These are phyloP conservation scores for Aphidius colemani DNA, from an alignment of 2,888 invertebrate species.

Conservation along the genomic window DNA sequence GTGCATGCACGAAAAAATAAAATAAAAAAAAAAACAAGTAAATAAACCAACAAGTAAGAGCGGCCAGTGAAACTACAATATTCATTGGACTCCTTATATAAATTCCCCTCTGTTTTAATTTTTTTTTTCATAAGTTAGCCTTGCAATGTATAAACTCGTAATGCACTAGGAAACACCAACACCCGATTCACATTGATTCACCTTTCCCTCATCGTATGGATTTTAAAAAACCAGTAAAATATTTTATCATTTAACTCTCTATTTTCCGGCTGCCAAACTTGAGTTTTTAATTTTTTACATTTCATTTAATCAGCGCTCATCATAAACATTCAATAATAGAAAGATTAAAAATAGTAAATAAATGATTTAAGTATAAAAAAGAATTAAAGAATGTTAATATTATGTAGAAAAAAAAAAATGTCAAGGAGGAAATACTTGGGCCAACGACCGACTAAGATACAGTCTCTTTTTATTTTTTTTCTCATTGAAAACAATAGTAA, in stretches of 20 bases:
- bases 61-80: slow-evolving; percentile 18
- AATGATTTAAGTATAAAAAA: too few relatives aligned
- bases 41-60: slow-evolving; percentile 17
- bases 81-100: neutral
- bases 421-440: too few relatives aligned
- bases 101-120: neutral
- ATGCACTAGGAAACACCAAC: slow-evolving; percentile 8
- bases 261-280: neutral
- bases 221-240: slow-evolving; percentile 9
- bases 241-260: neutral
- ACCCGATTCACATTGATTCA: slow-evolving; percentile 2
- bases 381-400: too few relatives aligned
- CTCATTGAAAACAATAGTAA: too few relatives aligned
- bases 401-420: too few relatives aligned
- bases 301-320: too few relatives aligned
- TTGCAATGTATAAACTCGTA: neutral
- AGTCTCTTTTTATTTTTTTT: too few relatives aligned
- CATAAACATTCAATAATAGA: too few relatives aligned
- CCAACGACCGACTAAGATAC: too few relatives aligned
- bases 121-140: neutral
- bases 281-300: too few relatives aligned
- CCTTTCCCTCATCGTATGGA: slow-evolving; percentile 12
- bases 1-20: too few relatives aligned
- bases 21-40: neutral
- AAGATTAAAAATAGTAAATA: too few relatives aligned